phyloP scores from a whole-genome alignment of 2,888 invertebrate genomes.

The Gastrophysa polygoni region DNA sequence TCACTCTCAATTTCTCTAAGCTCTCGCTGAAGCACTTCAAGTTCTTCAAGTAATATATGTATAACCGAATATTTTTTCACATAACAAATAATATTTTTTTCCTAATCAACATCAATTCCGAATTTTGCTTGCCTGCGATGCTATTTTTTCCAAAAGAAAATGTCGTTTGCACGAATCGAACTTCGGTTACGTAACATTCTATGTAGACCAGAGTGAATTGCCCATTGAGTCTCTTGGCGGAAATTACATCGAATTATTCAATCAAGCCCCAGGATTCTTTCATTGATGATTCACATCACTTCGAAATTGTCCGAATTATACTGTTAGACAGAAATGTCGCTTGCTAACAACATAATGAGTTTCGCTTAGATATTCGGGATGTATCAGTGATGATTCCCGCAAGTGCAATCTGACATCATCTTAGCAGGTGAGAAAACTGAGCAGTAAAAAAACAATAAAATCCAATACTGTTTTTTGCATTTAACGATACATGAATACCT shows the following conservation, averaged over 20 bases:
- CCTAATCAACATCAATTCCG: background rate
- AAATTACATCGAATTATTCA: constrained; percentile 19
- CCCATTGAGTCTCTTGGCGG: constrained; percentile 11
- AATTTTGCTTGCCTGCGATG: constrained; percentile 3
- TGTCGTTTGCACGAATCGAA: constrained; percentile 11
- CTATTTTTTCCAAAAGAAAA: background rate
- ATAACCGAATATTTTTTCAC: background rate
- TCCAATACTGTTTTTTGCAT: background rate
- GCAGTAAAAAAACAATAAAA: background rate
- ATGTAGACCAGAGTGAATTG: constrained; percentile 16
- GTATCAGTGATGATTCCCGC: background rate
- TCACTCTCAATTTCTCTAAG: constrained; percentile 10
- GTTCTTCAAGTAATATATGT: background rate
- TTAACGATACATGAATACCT: too few relatives aligned
- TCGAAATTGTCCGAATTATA: background rate
- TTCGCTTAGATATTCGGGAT: background rate
- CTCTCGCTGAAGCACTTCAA: background rate
- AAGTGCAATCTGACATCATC: background rate
- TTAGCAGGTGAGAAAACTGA: background rate
- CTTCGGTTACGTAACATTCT: constrained; percentile 25
- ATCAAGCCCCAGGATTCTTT: constrained; percentile 9
- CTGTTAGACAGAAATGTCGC: background rate
- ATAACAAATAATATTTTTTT: too few relatives aligned
- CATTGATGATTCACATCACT: constrained; percentile 13
- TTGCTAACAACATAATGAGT: background rate